These are phyloP conservation scores for Tenthredo mesomela DNA, from an alignment of 2,888 invertebrate species.

Conservation along the genomic window DNA sequence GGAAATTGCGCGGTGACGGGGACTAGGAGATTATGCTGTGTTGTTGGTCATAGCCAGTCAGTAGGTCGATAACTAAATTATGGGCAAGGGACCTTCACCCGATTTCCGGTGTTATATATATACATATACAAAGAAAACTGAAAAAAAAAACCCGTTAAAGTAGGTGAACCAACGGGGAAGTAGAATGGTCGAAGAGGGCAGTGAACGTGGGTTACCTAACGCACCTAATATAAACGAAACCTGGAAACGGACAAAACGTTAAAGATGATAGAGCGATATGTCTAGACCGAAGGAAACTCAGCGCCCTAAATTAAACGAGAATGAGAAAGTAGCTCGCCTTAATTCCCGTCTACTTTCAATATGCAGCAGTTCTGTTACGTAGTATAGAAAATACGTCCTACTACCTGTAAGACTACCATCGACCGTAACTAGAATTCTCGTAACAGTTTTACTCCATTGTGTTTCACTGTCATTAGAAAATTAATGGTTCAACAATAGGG, in stretches of 20 bases:
- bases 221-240: slow-evolving; percentile 37
- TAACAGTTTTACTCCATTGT: neutral
- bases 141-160: slow-evolving; percentile 38
- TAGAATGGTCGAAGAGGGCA: slow-evolving; percentile 50
- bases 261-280: slow-evolving; percentile 28
- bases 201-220: slow-evolving; percentile 32
- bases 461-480: neutral
- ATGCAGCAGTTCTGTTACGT: neutral
- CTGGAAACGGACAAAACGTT: slow-evolving; percentile 30
- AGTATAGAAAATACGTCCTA: neutral
- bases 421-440: neutral
- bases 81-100: slow-evolving; percentile 48
- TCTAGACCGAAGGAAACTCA: neutral
- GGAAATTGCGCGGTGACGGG: slow-evolving; percentile 63
- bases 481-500: neutral
- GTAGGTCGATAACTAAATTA: slow-evolving; percentile 48
- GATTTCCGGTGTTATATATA: slow-evolving; percentile 43
- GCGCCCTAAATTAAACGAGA: neutral
- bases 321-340: slow-evolving; percentile 4
- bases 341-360: neutral
- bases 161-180: slow-evolving; percentile 50
- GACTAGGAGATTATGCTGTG: slow-evolving; percentile 63
- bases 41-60: slow-evolving; percentile 16
- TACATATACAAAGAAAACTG: neutral
- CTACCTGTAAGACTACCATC: neutral